Percentiles rank a stretch among this genome's conserved stretches.
Evolutionary conservation across 2,888 invertebrate species (phyloP).

Genomic region (Acanthococcus lagerstroemiae): DNA sequence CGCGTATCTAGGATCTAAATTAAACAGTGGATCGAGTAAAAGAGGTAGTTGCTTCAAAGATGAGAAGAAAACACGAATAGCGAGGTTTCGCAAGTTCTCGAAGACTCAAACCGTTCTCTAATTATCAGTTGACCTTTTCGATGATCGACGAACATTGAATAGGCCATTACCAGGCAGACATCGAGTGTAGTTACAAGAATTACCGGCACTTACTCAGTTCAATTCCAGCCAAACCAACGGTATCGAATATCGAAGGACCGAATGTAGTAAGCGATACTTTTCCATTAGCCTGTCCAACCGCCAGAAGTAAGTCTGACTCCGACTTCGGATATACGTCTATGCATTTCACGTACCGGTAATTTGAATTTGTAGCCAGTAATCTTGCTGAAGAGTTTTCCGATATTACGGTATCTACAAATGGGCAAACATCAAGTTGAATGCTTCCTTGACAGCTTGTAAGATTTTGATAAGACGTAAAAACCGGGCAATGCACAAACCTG

Average conservation of each 20-base stretch:
- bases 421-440: too few species aligned
- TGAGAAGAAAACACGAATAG: too few species aligned
- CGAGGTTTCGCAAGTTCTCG: too few species aligned
- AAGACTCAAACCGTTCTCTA: neutral
- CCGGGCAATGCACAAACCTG: slow-evolving; percentile 14
- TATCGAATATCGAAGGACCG: slow-evolving; percentile 57
- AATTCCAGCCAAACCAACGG: slow-evolving; percentile 57
- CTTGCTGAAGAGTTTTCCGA: slow-evolving; percentile 60
- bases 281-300: slow-evolving; percentile 83
- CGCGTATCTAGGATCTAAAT: slow-evolving; percentile 70
- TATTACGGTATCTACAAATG: slow-evolving; percentile 51
- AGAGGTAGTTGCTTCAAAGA: too few species aligned
- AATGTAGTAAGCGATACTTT: slow-evolving; percentile 70
- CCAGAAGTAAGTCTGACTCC: slow-evolving; percentile 64
- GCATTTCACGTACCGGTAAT: slow-evolving; percentile 71
- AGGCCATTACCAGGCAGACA: too few species aligned
- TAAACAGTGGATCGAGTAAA: too few species aligned
- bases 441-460: too few species aligned
- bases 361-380: slow-evolving; percentile 60
- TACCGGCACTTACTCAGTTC: slow-evolving; percentile 58
- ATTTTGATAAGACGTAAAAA: too few species aligned
- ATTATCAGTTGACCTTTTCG: neutral
- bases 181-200: neutral
- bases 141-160: neutral
- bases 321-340: slow-evolving; percentile 73